phyloP scores from a whole-genome alignment of 2,797 vertebrate species.

The Ibycter americanus region DNA sequence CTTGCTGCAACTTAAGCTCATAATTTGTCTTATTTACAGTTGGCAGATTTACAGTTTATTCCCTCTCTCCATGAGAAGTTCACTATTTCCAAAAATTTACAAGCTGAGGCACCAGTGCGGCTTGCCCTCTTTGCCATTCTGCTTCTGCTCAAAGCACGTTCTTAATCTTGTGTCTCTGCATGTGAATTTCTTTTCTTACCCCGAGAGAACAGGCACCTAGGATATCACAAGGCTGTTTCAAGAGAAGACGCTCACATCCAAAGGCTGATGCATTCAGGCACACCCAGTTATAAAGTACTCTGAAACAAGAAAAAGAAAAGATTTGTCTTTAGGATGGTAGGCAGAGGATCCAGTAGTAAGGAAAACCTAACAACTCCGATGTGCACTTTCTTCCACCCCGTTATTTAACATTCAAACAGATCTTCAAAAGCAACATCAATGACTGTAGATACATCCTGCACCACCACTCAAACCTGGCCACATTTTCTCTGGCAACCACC shows the following conservation, averaged over 20 bases:
- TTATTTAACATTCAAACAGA: background rate
- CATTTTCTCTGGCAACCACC: background rate
- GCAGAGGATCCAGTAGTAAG: background rate
- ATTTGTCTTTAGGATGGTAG: background rate
- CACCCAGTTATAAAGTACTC: background rate
- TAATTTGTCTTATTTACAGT: background rate
- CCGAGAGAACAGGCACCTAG: background rate
- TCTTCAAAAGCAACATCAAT: background rate
- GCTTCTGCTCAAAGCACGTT: background rate
- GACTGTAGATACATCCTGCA: background rate
- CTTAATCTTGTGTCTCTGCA: background rate
- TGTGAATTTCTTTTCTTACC: conserved; percentile 19
- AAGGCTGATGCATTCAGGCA: conserved; percentile 21
- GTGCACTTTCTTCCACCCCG: background rate
- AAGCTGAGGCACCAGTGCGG: background rate
- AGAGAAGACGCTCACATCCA: background rate
- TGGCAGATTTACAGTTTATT: background rate
- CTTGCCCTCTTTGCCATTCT: background rate
- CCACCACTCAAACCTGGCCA: background rate
- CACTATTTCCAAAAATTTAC: background rate
- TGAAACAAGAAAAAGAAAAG: conserved; percentile 11
- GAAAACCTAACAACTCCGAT: background rate
- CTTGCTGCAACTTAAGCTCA: background rate
- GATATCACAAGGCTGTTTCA: background rate
- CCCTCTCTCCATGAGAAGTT: background rate